Percentiles rank a stretch among this genome's conserved stretches.
Conservation (phyloP, 2,797 vertebrate species). For the Amniataba percoides region DNA sequence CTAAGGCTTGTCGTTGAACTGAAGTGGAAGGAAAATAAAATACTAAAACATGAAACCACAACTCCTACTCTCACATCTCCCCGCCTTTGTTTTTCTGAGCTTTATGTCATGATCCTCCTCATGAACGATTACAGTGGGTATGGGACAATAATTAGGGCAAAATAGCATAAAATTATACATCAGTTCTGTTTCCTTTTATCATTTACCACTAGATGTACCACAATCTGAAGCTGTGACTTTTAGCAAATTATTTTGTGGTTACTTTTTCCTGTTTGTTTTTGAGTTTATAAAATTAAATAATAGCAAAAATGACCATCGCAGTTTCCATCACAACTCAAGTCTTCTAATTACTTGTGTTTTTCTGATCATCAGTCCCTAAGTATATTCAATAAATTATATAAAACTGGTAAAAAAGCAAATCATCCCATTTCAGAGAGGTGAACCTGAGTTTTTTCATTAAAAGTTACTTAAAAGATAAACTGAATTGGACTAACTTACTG, state of each 20-base stretch:
- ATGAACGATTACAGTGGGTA: background rate
- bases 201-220: background rate
- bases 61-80: constrained; percentile 1
- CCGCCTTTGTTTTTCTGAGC: background rate
- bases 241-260: too few relatives aligned
- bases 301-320: background rate
- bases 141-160: background rate
- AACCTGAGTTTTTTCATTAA: background rate
- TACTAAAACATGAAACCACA: constrained; percentile 59
- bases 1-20: constrained; percentile 64
- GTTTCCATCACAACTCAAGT: background rate
- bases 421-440: background rate
- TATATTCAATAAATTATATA: background rate
- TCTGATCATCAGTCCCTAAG: too few relatives aligned
- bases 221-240: background rate
- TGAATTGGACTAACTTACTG: background rate
- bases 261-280: too few relatives aligned
- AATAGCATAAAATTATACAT: background rate
- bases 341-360: too few relatives aligned
- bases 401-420: background rate
- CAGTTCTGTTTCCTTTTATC: background rate
- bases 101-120: background rate
- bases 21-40: constrained; percentile 72
- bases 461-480: background rate
- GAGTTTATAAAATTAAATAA: too few relatives aligned